These are phyloP conservation scores for Coelinius sp. DNA, from an alignment of 2,888 invertebrate genomes.

Conservation along the genomic window DNA sequence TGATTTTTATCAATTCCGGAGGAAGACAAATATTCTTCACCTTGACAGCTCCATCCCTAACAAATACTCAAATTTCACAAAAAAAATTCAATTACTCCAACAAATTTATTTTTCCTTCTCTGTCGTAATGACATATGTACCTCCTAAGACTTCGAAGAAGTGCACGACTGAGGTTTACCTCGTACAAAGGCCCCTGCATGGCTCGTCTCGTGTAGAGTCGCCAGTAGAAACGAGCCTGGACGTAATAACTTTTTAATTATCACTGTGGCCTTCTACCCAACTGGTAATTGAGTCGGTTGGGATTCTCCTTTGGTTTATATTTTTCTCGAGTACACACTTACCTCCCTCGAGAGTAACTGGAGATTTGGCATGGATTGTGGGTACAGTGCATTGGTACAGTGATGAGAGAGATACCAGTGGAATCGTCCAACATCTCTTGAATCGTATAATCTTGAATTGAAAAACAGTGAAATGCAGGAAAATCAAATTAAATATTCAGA, in stretches of 20 bases:
- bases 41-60: conserved; percentile 25
- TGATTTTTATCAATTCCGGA: conserved; percentile 36
- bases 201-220: conserved; percentile 51
- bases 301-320: conserved; percentile 45
- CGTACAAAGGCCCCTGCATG: conserved; percentile 49
- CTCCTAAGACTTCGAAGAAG: conserved; percentile 48
- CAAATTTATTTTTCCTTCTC: conserved; percentile 26
- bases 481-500: neutral
- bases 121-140: conserved; percentile 40
- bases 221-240: conserved; percentile 57
- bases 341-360: conserved; percentile 53
- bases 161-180: conserved; percentile 49
- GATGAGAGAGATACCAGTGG: conserved; percentile 54
- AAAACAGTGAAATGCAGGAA: neutral
- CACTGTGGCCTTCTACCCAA: conserved; percentile 37
- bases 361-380: conserved; percentile 51
- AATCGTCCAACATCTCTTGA: conserved; percentile 40
- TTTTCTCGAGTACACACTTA: conserved; percentile 44
- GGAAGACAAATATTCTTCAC: conserved; percentile 39
- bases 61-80: neutral
- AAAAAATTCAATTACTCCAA: conserved; percentile 24
- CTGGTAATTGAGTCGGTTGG: conserved; percentile 51
- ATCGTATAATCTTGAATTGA: conserved; percentile 40
- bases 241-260: conserved; percentile 52
- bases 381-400: conserved; percentile 52